phyloP scores from a whole-genome alignment of 2,888 invertebrate species.

The Leptopterna dolabrata region DNA sequence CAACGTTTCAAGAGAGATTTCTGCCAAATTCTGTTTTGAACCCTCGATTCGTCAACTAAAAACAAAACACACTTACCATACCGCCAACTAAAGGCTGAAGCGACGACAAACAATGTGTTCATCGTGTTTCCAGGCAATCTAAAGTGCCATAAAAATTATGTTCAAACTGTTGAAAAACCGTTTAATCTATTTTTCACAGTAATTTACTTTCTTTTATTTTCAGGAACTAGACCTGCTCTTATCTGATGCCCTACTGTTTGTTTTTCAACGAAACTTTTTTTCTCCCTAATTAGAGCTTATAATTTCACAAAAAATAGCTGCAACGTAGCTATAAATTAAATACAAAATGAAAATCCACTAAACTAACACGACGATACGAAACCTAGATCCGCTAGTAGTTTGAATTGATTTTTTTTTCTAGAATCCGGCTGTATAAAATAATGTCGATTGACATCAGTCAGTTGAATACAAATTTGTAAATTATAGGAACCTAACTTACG shows the following conservation, averaged over 20 bases:
- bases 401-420: background rate
- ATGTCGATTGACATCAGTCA: background rate
- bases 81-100: background rate
- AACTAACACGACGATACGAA: background rate
- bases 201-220: background rate
- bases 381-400: background rate
- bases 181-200: background rate
- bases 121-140: background rate
- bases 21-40: background rate
- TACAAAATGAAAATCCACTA: background rate
- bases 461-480: background rate
- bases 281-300: background rate
- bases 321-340: background rate
- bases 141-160: background rate
- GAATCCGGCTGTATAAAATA: background rate
- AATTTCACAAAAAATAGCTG: background rate
- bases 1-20: no score
- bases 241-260: slow-evolving; percentile 23
- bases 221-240: slow-evolving; percentile 53
- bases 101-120: background rate
- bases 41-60: background rate
- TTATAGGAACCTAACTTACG: background rate
- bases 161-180: background rate
- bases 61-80: background rate
- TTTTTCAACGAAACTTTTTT: background rate